Percentiles rank a stretch among this genome's conserved stretches.
phyloP scores from a whole-genome alignment of 2,113 vertebrate species.

The Pseudopipra pipra region DNA sequence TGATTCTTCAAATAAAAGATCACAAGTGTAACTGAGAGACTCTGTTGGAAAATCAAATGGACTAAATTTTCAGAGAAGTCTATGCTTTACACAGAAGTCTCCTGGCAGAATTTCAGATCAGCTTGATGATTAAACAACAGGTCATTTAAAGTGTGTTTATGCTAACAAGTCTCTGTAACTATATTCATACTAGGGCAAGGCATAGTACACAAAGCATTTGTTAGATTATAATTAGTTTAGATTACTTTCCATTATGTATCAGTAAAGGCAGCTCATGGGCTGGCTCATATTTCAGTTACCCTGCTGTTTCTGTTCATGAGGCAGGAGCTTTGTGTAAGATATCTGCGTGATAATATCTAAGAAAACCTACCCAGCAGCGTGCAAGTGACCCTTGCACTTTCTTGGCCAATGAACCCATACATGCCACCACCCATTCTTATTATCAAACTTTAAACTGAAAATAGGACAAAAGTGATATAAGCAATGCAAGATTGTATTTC shows the following conservation, averaged over 20 bases:
- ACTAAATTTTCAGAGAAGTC: background rate
- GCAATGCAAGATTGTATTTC: background rate
- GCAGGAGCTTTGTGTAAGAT: background rate
- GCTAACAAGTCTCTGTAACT: background rate
- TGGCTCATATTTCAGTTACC: slow-evolving; percentile 1
- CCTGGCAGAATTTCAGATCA: slow-evolving; percentile 17
- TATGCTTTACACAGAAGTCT: background rate
- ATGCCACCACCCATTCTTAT: background rate
- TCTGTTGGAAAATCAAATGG: background rate
- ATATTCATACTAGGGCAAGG: background rate
- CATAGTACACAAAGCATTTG: background rate
- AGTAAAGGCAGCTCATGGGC: background rate
- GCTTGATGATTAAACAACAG: slow-evolving; percentile 25
- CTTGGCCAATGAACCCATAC: background rate
- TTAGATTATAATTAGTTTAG: slow-evolving; percentile 43
- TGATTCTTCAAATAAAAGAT: slow-evolving; percentile 20
- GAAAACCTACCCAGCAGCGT: background rate
- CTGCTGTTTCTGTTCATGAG: background rate
- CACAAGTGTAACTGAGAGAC: background rate
- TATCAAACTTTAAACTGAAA: slow-evolving; percentile 9
- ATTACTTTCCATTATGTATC: slow-evolving; percentile 42
- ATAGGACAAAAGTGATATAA: background rate
- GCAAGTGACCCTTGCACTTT: background rate
- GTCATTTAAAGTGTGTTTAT: slow-evolving; percentile 15
- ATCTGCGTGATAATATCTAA: background rate